phyloP scores from a whole-genome alignment of 2,888 invertebrate species.

The Strigamia maritima region DNA sequence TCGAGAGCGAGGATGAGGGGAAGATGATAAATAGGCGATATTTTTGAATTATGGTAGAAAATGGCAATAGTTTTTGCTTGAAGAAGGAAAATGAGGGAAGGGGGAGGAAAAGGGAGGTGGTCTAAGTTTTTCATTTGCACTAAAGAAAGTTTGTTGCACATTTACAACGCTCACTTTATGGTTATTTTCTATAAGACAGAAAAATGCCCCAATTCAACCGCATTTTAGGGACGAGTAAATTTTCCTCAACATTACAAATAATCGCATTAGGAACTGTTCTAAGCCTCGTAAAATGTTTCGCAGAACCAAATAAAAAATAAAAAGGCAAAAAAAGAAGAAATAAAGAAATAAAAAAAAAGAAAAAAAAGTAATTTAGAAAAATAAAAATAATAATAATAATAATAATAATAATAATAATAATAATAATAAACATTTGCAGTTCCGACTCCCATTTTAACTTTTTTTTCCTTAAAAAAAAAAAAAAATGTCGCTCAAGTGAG shows the following conservation, averaged over 20 bases:
- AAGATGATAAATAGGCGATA: not conserved
- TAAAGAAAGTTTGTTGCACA: constrained; percentile 15
- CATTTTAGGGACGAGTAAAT: constrained; percentile 1
- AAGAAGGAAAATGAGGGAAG: not conserved
- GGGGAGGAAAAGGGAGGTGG: not conserved
- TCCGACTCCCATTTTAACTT: not conserved
- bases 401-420: too few species aligned
- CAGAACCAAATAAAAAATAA: not conserved
- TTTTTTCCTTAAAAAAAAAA: not conserved
- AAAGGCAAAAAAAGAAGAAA: not conserved
- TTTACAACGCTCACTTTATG: constrained; percentile 9
- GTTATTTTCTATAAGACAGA: constrained; percentile 15
- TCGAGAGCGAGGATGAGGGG: not conserved
- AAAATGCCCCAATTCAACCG: constrained; percentile 5
- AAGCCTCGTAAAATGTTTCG: constrained; percentile 15
- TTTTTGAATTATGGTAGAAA: not conserved
- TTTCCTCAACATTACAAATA: constrained; percentile 15
- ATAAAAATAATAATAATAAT: too few species aligned
- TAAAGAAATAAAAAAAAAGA: not conserved
- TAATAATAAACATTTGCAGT: constrained; percentile 15
- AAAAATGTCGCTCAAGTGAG: not conserved
- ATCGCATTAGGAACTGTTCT: constrained; percentile 5
- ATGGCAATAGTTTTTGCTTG: not conserved
- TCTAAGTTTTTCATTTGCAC: constrained; percentile 15
- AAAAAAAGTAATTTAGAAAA: not conserved